Conservation (phyloP, 2,113 vertebrate species). For the Labeo catla region DNA sequence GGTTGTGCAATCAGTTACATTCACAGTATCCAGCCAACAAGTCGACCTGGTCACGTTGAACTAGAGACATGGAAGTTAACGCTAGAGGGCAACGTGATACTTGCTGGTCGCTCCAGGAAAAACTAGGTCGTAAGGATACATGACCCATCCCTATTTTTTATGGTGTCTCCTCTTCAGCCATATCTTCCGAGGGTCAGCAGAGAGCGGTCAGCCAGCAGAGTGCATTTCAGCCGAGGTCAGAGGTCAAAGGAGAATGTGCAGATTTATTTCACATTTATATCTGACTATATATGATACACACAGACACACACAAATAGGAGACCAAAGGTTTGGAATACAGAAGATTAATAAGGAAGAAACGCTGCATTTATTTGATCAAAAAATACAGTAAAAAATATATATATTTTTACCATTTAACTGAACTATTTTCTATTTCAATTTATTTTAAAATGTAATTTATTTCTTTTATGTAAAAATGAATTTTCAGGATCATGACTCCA, state of each 20-base stretch:
- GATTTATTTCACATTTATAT: background rate
- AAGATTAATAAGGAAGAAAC: too few species aligned
- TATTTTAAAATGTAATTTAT: too few species aligned
- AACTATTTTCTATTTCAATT: too few species aligned
- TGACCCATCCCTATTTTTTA: conserved; percentile 27
- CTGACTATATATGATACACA: too few species aligned
- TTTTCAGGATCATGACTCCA: too few species aligned
- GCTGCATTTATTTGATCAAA: too few species aligned
- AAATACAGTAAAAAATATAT: too few species aligned
- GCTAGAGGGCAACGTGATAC: conserved; percentile 28
- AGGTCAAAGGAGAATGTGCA: background rate
- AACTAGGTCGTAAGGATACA: conserved; percentile 49
- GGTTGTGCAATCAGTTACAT: conserved; percentile 45
- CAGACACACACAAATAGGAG: too few species aligned
- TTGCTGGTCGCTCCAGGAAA: background rate
- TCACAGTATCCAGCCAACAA: background rate
- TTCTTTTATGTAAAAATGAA: too few species aligned
- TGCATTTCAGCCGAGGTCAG: background rate
- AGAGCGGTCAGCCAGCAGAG: background rate
- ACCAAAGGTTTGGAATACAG: too few species aligned
- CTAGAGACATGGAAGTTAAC: background rate
- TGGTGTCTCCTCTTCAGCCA: background rate
- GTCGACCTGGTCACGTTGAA: conserved; percentile 16
- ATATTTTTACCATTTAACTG: too few species aligned
- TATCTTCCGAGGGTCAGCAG: background rate